phyloP scores from a whole-genome alignment of 2,113 vertebrate species.

The Bubo blakistoni region DNA sequence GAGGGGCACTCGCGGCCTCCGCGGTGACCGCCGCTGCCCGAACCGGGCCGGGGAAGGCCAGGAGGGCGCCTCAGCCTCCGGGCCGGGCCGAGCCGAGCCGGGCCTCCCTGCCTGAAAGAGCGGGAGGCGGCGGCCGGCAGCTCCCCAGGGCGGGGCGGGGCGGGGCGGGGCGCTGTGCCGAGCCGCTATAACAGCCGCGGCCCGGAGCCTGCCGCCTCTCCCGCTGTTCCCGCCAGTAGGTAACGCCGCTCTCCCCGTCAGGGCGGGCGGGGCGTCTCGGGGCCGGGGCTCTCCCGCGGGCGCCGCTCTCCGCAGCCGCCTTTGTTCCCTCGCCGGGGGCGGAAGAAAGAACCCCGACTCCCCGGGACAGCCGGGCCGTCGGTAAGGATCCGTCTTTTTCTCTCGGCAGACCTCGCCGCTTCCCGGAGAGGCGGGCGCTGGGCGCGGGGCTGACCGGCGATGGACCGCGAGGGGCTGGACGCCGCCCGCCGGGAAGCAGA shows the following conservation, averaged over 20 bases:
- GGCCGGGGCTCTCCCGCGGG: too few species aligned
- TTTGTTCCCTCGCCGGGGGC: too few species aligned
- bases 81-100: fast-evolving
- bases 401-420: neutral
- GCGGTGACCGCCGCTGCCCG: neutral
- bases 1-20: too few species aligned
- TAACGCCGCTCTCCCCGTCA: fast-evolving
- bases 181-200: fast-evolving
- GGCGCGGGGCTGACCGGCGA: neutral
- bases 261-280: too few species aligned
- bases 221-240: fast-evolving
- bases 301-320: fast-evolving
- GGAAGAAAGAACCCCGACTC: neutral
- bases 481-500: neutral
- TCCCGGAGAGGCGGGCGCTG: neutral
- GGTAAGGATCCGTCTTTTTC: neutral
- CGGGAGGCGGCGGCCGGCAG: neutral
- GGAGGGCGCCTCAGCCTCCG: fast-evolving
- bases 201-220: too few species aligned
- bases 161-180: neutral
- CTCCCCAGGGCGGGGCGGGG: neutral
- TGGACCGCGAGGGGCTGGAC: neutral
- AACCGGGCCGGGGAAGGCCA: neutral
- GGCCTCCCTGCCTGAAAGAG: fast-evolving
- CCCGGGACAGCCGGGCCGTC: neutral